Percentiles rank a stretch among this genome's conserved stretches.
Conservation (phyloP, 2,888 invertebrate species). For the Punctoribates punctum region DNA sequence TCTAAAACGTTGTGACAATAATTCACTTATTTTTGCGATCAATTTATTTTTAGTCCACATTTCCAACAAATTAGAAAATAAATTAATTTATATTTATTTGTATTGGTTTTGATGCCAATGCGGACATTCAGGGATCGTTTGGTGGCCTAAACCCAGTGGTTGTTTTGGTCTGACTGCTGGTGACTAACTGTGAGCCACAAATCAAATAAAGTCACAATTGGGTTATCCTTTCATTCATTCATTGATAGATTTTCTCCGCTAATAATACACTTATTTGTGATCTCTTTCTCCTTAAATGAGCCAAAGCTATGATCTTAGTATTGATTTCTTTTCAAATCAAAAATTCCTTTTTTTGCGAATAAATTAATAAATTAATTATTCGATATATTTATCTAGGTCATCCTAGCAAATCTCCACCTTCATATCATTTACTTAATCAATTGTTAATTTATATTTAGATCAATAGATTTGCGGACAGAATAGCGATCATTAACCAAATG, state of each 20-base stretch:
- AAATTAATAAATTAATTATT: conserved; percentile 7
- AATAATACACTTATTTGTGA: neutral
- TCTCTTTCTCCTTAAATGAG: neutral
- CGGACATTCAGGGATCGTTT: neutral
- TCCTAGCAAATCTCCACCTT: too few relatives aligned
- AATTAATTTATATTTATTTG: neutral
- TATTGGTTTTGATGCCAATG: neutral
- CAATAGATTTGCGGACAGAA: too few relatives aligned
- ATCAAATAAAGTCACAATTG: conserved; percentile 13
- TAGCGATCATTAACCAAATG: too few relatives aligned
- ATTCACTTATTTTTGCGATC: too few relatives aligned
- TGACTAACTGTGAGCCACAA: conserved; percentile 19
- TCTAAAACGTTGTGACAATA: too few relatives aligned
- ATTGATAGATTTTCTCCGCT: neutral
- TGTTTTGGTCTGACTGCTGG: neutral
- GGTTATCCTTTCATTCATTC: neutral
- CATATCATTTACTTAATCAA: too few relatives aligned
- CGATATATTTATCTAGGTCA: too few relatives aligned
- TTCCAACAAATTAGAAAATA: too few relatives aligned
- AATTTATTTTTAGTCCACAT: too few relatives aligned
- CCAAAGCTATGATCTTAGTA: neutral
- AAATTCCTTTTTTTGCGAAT: neutral
- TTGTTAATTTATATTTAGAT: too few relatives aligned
- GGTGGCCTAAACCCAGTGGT: neutral
- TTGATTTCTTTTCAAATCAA: neutral